Percentiles rank a stretch among this genome's conserved stretches.
These are phyloP conservation scores for Dasypolia templi DNA, from an alignment of 2,888 invertebrate genomes.

Conservation along the genomic window DNA sequence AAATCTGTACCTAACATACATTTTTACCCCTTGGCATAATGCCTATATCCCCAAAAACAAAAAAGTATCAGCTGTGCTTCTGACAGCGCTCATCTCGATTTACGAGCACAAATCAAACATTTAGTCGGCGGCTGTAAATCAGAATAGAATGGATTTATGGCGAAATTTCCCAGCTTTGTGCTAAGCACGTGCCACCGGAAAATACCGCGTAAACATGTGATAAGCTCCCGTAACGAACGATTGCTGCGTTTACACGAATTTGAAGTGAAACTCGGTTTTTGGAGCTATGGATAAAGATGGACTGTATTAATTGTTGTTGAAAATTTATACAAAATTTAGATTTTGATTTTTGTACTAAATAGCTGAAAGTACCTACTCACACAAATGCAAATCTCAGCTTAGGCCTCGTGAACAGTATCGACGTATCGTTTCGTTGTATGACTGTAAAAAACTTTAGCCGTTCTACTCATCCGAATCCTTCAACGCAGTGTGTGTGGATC, in stretches of 20 bases:
- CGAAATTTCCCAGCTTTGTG: slow-evolving; percentile 73
- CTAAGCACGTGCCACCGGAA: slow-evolving; percentile 76
- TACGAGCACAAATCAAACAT: slow-evolving; percentile 89
- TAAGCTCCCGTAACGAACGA: slow-evolving; percentile 51
- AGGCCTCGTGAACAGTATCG: background rate
- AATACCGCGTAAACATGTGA: slow-evolving; percentile 68
- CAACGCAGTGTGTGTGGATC: background rate
- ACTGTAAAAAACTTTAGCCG: background rate
- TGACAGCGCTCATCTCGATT: slow-evolving; percentile 89
- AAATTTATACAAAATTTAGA: background rate
- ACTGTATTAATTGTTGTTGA: background rate
- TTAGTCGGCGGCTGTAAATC: slow-evolving; percentile 88
- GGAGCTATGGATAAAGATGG: background rate
- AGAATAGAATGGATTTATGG: slow-evolving; percentile 86
- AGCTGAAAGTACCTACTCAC: background rate
- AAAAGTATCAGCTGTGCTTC: slow-evolving; percentile 78
- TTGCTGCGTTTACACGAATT: slow-evolving; percentile 13
- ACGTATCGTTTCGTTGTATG: background rate
- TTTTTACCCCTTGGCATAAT: slow-evolving; percentile 26
- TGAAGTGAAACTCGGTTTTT: background rate
- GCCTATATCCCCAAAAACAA: slow-evolving; percentile 54
- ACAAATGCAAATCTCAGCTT: no score
- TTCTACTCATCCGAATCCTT: background rate
- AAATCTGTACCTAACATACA: background rate
- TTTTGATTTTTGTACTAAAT: background rate